phyloP scores from a whole-genome alignment of 2,113 vertebrate species.

The Elephas maximus region DNA sequence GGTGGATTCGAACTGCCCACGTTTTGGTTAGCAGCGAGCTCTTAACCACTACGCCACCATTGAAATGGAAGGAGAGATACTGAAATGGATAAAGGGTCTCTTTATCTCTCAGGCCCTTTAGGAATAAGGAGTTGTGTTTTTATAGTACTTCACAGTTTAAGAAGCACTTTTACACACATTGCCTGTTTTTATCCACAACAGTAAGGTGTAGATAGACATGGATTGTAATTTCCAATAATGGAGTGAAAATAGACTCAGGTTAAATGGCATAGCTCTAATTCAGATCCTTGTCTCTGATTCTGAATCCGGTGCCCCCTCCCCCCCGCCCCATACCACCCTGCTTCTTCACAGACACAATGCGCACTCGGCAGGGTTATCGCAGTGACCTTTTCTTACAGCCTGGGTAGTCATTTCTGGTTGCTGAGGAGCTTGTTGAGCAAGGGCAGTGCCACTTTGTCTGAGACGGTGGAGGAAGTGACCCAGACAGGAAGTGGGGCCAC shows the following conservation, averaged over 20 bases:
- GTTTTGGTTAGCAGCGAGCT: no score
- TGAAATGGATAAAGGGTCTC: neutral
- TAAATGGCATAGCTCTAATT: neutral
- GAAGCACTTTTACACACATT: neutral
- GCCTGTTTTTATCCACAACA: neutral
- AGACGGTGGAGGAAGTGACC: conserved; percentile 58
- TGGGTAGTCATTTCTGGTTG: conserved; percentile 23
- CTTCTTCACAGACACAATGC: neutral
- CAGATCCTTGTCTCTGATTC: neutral
- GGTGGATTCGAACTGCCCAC: no score
- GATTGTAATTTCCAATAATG: neutral
- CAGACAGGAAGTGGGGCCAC: conserved; percentile 63
- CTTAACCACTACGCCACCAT: no score
- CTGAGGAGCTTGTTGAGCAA: conserved; percentile 48
- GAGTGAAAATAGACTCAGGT: neutral
- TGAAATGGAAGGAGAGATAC: neutral
- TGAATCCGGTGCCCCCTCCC: neutral
- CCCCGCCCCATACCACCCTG: fast-evolving
- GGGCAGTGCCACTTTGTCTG: conserved; percentile 39
- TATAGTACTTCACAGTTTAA: neutral
- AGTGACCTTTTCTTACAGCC: neutral
- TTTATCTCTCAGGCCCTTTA: neutral
- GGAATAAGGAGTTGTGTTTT: neutral
- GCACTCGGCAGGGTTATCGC: fast-evolving
- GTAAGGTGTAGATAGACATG: neutral